Evolutionary conservation across 1,140 invertebrate species (phyloP), one percentile per base, ranked within the genome.

Genomic region (Geopemphigus sp.): DNA sequence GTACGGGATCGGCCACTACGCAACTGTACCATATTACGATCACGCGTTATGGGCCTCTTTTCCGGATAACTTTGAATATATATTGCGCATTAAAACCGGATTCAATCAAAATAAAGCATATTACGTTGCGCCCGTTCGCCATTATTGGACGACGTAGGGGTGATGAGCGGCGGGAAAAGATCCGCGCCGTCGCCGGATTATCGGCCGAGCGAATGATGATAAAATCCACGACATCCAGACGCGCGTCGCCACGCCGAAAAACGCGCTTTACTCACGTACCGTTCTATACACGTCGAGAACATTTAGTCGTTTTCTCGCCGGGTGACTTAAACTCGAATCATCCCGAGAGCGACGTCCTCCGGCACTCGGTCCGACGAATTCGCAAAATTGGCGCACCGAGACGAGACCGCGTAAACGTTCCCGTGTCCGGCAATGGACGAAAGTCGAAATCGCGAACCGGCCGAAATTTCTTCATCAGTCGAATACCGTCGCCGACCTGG

Each of bases 11-110:
- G 64, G 59, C 50, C 53, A 59, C 72, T n/a, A 24, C 57, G 70
- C 57, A 5, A 45, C 5, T 45, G 11, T 11, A 45, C 39, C 11
- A 45, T 45, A 45, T 45, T 12, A 50, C 32, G 32, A 39, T 39
- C 32, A 8, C n/a, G n/a, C n/a, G n/a, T n/a, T 74, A 74, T 74
- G 70, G 24, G 29, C 53, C n/a, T 5, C 50, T 39, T 32, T 2
- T 24, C 19, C 53, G 54, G 54, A 76, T 61, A 22, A 76, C n/a
- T 26, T 76, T 76, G 73, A 76, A 76, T 76, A 57, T 76, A 76
- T 76, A 76, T 76, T 76, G 56, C 54, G 22, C 73, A 76, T 76
- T 57, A 76, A 76, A 76, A 61, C 32, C 14, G 73, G 56, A 76
- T 76, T 76, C 73, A 59, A 76, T 76, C 54, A 17, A 59, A 76